Conservation (phyloP, 2,113 vertebrate genomes). For the Terrapene triunguis region DNA sequence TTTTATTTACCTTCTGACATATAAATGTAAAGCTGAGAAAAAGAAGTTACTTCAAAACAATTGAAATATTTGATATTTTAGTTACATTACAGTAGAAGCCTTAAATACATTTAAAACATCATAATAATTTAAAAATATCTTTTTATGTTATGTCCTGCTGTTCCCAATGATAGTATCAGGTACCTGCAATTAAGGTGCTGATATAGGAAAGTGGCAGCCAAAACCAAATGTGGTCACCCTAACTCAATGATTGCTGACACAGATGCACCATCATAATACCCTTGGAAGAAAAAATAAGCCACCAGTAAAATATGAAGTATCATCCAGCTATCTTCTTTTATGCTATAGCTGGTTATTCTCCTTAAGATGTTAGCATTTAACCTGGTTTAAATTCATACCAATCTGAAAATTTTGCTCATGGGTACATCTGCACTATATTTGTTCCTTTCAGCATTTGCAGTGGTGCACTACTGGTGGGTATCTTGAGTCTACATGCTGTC, state of each 20-base stretch:
- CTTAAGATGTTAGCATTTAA: not conserved
- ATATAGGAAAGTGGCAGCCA: not conserved
- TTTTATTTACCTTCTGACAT: not conserved
- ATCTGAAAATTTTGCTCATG: not conserved
- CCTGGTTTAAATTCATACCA: not conserved
- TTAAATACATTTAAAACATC: not conserved
- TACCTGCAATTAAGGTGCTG: not conserved
- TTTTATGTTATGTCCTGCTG: not conserved
- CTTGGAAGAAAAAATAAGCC: not conserved
- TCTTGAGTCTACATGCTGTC: not conserved
- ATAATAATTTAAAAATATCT: not conserved
- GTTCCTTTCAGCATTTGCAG: not conserved
- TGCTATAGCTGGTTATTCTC: not conserved
- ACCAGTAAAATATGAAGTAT: not conserved
- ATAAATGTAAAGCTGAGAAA: not conserved
- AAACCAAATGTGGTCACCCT: not conserved
- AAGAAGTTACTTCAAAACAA: not conserved
- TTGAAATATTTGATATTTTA: not conserved
- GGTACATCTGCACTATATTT: not conserved
- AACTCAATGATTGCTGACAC: not conserved
- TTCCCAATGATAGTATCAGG: not conserved
- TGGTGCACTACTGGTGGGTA: not conserved
- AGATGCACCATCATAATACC: not conserved
- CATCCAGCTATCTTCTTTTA: not conserved
- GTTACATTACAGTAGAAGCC: not conserved